A percentile compares a stretch with the other conserved stretches of the same genome.
Conservation (phyloP, 2,113 vertebrate species). For the Xiphophorus hellerii region DNA sequence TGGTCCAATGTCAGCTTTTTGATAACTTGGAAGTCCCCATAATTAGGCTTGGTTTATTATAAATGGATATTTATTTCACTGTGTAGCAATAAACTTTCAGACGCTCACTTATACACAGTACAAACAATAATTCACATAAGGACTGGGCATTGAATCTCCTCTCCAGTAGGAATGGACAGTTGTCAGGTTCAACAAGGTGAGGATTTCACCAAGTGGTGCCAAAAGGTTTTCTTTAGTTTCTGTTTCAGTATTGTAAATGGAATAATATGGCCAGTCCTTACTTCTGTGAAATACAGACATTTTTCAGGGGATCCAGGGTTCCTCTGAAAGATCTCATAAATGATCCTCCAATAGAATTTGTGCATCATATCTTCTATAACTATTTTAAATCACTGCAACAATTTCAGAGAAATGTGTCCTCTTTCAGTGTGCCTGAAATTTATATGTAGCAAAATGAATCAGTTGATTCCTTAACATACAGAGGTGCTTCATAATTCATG, state of each 20-base stretch:
- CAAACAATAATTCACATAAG: neutral
- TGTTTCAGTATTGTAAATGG: too few species aligned
- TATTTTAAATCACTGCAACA: neutral
- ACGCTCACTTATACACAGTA: neutral
- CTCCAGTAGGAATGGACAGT: neutral
- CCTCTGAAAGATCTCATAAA: too few species aligned
- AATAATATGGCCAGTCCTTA: too few species aligned
- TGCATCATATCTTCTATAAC: too few species aligned
- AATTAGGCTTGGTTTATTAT: neutral
- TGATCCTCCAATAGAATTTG: too few species aligned
- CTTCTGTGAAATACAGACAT: too few species aligned
- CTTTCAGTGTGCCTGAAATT: neutral
- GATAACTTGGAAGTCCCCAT: neutral
- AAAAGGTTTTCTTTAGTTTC: neutral
- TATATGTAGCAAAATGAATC: neutral
- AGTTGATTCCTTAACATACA: neutral
- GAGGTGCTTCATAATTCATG: neutral
- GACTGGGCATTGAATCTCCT: neutral
- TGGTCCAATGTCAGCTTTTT: too few species aligned
- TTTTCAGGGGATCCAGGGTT: too few species aligned
- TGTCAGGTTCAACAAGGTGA: too few species aligned
- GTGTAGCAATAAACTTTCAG: neutral
- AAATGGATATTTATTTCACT: neutral
- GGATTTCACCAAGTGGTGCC: too few species aligned
- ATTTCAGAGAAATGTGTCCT: neutral